Evolutionary conservation across 1,140 invertebrate genomes (phyloP), one percentile per base, ranked within the genome.

Genomic region (Penaeus japonicus): DNA sequence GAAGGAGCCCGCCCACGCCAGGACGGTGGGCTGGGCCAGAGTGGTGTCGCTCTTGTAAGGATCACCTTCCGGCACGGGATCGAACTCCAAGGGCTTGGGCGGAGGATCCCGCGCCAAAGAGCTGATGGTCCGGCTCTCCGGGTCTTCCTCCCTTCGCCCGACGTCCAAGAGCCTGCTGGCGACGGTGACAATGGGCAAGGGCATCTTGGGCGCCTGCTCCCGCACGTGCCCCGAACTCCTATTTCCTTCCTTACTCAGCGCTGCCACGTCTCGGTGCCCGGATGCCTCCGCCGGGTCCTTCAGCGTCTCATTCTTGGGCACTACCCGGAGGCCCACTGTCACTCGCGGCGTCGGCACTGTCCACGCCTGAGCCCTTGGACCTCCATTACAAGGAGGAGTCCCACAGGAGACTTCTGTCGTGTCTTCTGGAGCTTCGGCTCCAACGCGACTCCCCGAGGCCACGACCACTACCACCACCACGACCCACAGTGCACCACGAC

Each of bases 1-100:
- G 62, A 87, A 75, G 30, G 79, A 39, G 12, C 86, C 86, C 17
- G 86, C 86, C 86, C 86, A 87, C 0, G 86, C 86, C 47, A 87
- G 30, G 35, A 87, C 30, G 35, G 86, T 82, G 79, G 86, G 80
- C 65, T 82, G 35, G 79, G 86, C 79, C 62, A 59, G 79, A 27
- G 86, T 77, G 27, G 35, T 83, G 80, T 87, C 86, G 1, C 79
- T 87, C 27, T 54, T 20, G 65, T 87, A 87, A 20, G 54, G 59
- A 2, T 82, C 86, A 2, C 86, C 86, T 22, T 73, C 78, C 18
- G 86, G 86, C 80, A 87, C 87, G 15, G 80, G 27, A 10, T 77
- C 70, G 30, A 83, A 88, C 53, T 78, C 57, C 18, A 84, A 30
- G 22, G 35, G 32, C 54, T 55, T 62, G 53, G 57, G 65, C 27